A percentile compares a stretch with the other conserved stretches of the same genome.
Evolutionary conservation across 2,113 vertebrate species (phyloP).

Genomic region (Astatotilapia flaviijosephi): DNA sequence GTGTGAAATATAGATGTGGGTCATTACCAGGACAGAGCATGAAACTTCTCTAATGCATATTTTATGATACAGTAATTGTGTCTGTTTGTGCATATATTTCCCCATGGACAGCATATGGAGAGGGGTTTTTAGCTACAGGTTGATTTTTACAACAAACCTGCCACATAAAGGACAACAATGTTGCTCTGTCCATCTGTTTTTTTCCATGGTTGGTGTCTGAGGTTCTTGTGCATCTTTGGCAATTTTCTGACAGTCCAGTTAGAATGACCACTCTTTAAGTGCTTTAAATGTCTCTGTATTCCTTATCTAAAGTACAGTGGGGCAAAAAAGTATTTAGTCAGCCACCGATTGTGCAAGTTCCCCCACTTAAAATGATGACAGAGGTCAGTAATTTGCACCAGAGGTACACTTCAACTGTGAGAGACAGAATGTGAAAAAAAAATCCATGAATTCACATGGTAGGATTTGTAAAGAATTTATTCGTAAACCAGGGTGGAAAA

Average conservation of each 20-base stretch:
- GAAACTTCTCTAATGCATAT: neutral
- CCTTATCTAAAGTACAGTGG: neutral
- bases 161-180: neutral
- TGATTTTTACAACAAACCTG: neutral
- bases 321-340: too few species aligned
- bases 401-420: too few species aligned
- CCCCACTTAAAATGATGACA: too few species aligned
- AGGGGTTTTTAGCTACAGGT: neutral
- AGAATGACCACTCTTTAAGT: neutral
- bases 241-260: neutral
- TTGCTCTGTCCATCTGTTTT: neutral
- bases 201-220: neutral
- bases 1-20: neutral
- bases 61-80: neutral
- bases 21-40: neutral
- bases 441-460: too few species aligned
- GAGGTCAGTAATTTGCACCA: too few species aligned
- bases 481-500: too few species aligned
- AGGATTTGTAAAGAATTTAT: too few species aligned
- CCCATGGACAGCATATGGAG: neutral
- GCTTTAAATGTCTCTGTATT: neutral
- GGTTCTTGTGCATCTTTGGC: neutral
- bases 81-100: neutral
- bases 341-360: too few species aligned
- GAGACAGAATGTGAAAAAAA: too few species aligned